These are phyloP conservation scores for Gouania willdenowi DNA, from an alignment of 2,797 vertebrate species.

Conservation along the genomic window DNA sequence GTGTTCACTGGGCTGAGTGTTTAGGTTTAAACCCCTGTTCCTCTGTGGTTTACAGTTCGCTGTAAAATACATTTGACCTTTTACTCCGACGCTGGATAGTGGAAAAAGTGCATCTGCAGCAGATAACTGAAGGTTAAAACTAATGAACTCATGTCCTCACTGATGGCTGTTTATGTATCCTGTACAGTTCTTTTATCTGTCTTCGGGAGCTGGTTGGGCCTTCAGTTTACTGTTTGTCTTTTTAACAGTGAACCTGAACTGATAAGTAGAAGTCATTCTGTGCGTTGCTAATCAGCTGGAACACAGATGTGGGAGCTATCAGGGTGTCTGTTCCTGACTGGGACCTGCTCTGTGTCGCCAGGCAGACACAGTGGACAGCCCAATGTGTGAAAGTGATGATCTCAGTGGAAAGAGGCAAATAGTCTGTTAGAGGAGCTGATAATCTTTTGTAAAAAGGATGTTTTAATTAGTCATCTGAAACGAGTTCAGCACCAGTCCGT, in stretches of 20 bases:
- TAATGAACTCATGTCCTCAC: slow-evolving; percentile 38
- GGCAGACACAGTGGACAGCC: slow-evolving; percentile 46
- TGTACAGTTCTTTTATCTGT: not conserved
- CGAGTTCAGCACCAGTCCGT: slow-evolving; percentile 1
- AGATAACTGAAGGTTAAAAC: slow-evolving; percentile 39
- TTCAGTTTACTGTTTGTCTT: slow-evolving; percentile 13
- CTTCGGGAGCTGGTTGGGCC: not conserved
- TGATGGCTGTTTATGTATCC: not conserved
- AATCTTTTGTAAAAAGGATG: slow-evolving; percentile 2
- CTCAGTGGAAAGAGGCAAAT: slow-evolving; percentile 41
- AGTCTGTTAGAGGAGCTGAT: slow-evolving; percentile 6
- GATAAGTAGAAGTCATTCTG: slow-evolving; percentile 46
- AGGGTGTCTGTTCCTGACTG: slow-evolving; percentile 31
- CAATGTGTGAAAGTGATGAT: slow-evolving; percentile 62
- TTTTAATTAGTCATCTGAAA: slow-evolving; percentile 28
- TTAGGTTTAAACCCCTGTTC: slow-evolving; percentile 12
- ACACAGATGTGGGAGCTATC: slow-evolving; percentile 57
- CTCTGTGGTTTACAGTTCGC: not conserved
- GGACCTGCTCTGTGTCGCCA: slow-evolving; percentile 59
- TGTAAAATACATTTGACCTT: slow-evolving; percentile 15
- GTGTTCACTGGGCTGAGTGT: slow-evolving; percentile 12
- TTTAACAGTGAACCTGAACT: slow-evolving; percentile 33
- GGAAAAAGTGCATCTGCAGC: slow-evolving; percentile 58
- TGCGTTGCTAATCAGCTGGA: slow-evolving; percentile 50
- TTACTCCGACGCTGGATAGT: slow-evolving; percentile 37